These are phyloP conservation scores for Troglohyphantes excavatus DNA, from an alignment of 2,888 invertebrate genomes.

Conservation along the genomic window DNA sequence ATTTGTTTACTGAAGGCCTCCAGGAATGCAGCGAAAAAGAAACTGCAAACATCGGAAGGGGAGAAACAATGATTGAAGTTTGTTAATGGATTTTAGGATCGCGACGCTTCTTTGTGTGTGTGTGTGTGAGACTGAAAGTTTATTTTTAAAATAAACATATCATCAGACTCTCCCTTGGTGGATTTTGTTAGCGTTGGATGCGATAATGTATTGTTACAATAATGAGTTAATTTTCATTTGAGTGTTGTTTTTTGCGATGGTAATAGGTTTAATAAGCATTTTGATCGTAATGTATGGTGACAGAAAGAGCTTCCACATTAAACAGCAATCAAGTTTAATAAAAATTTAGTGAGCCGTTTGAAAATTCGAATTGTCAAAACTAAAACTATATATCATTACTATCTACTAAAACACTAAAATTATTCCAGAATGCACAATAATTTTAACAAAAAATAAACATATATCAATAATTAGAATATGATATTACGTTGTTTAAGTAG, in stretches of 20 bases:
- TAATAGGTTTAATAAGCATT: background rate
- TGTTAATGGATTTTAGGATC: conserved; percentile 35
- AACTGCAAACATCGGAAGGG: conserved; percentile 12
- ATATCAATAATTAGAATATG: no score
- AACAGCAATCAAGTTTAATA: no score
- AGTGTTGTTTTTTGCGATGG: background rate
- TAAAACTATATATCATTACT: no score
- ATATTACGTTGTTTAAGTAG: no score
- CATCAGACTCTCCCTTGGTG: background rate
- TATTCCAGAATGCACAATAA: no score
- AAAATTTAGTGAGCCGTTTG: no score
- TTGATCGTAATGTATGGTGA: background rate
- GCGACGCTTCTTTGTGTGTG: background rate
- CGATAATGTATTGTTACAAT: background rate
- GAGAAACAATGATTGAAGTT: conserved; percentile 20
- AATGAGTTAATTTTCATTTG: background rate
- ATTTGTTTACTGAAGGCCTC: conserved; percentile 40
- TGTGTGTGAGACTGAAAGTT: background rate
- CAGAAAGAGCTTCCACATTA: no score
- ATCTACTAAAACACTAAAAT: no score
- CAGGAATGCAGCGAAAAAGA: background rate
- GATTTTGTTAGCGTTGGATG: background rate
- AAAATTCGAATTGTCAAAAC: no score
- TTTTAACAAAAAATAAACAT: no score
- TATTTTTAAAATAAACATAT: conserved; percentile 23